Conservation (phyloP, 2,888 invertebrate species). For the Drosophila cracens region DNA sequence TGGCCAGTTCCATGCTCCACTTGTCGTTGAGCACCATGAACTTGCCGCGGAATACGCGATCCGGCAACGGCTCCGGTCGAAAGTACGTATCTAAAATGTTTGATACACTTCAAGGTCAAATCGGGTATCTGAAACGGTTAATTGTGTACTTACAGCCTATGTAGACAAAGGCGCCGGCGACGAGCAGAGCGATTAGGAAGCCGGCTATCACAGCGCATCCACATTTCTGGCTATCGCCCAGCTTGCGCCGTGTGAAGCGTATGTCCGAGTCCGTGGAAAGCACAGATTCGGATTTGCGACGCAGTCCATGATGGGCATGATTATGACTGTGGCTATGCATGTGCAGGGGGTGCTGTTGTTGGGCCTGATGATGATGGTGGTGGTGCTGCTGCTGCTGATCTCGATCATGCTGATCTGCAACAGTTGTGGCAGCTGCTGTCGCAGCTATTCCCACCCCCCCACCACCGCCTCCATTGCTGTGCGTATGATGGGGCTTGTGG, state of each 20-base stretch:
- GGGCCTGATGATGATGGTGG: constrained; percentile 28
- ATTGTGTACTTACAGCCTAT: constrained; percentile 86
- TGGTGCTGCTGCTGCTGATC: constrained; percentile 39
- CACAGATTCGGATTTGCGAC: constrained; percentile 89
- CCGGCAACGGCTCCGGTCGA: constrained; percentile 88
- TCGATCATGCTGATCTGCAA: constrained; percentile 31
- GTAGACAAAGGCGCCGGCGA: constrained; percentile 88
- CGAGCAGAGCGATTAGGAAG: constrained; percentile 91
- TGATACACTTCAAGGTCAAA: not conserved
- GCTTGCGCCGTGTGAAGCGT: constrained; percentile 93
- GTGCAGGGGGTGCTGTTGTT: constrained; percentile 64
- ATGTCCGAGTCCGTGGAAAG: constrained; percentile 95
- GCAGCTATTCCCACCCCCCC: not conserved
- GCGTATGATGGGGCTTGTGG: constrained; percentile 81
- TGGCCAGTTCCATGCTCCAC: constrained; percentile 89
- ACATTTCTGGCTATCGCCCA: constrained; percentile 93
- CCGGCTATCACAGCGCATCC: constrained; percentile 95
- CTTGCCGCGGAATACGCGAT: constrained; percentile 93
- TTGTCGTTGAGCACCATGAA: constrained; percentile 90
- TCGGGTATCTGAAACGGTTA: not conserved
- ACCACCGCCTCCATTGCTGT: constrained; percentile 48
- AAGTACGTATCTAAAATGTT: constrained; percentile 83
- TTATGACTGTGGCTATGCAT: constrained; percentile 67
- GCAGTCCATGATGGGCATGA: constrained; percentile 64
- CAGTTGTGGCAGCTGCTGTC: not conserved